phyloP scores from a whole-genome alignment of 2,113 vertebrate species.

The Piaya cayana region DNA sequence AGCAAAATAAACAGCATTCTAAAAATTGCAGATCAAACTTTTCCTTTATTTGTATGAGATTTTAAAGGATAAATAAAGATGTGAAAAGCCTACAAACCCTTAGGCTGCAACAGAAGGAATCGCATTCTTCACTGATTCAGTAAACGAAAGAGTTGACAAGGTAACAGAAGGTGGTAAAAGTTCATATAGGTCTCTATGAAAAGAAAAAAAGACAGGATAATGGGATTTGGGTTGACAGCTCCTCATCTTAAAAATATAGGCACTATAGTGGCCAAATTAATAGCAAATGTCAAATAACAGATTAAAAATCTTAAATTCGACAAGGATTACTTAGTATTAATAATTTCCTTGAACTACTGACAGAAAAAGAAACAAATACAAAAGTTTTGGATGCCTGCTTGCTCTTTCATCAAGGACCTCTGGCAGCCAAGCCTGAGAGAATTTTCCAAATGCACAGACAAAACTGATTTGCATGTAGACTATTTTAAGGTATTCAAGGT shows the following conservation, averaged over 20 bases:
- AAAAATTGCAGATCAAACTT: not conserved
- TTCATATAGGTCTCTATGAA: not conserved
- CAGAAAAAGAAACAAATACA: not conserved
- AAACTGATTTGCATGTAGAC: not conserved
- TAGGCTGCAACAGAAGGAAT: not conserved
- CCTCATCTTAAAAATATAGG: not conserved
- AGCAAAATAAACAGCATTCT: not conserved
- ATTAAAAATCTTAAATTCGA: not conserved
- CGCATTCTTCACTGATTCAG: not conserved
- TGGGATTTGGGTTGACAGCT: not conserved
- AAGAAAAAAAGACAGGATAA: not conserved
- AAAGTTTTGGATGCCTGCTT: not conserved
- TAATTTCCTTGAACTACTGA: not conserved
- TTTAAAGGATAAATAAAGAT: not conserved
- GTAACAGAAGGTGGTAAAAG: not conserved
- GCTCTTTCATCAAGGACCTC: not conserved
- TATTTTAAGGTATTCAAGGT: not conserved
- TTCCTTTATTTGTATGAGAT: not conserved
- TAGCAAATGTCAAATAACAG: not conserved
- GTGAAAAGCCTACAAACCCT: not conserved
- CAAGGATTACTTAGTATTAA: not conserved
- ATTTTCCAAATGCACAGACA: not conserved
- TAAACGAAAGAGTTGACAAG: not conserved
- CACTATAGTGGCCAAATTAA: not conserved
- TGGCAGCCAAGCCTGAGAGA: not conserved